Evolutionary conservation across 2,888 invertebrate genomes (phyloP), one percentile per base, ranked within the genome.

Genomic region (Noctua fimbriata): DNA sequence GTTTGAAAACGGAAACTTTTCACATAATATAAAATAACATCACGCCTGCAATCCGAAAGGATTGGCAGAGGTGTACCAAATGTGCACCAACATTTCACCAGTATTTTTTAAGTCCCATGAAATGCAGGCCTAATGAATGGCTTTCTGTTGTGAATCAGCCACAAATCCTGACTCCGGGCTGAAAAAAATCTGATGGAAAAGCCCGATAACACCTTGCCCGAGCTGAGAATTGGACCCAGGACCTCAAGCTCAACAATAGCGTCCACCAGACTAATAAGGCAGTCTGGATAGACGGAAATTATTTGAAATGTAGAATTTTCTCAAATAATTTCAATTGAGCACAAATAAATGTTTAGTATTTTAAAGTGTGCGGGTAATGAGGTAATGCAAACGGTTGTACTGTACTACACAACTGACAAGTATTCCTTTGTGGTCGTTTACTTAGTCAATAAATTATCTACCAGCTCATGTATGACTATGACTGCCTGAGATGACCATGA

Each of bases 1-100:
- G 21, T 74, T 78, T 21, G 21, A 47, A 76, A 76, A 69, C 21
- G 55, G 73, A 85, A 73, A 83, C 21, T 79, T 86, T 69, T n/a
- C 49, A 65, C 18, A 63, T 28, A 18, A 55, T n/a, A 55, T 12
- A 55, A 28, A 6, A 14, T 28, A 28, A 18, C 32, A 65, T 21
- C 63, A 32, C 5, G 21, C 10, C 14, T 65, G 4, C 21, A 44
- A 44, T 44, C 10, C 5, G 10, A 63, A 63, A 63, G 18, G 60
- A 2, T 14, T 58, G 58, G n/a, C 58, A 58, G 58, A 58, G n/a
- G 1, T 58, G 2, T 60, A 36, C 32, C 18, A 63, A 63, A 0
- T 28, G 14, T 58, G 7, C 24, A n/a, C 12, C n/a, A 1, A n/a
- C n/a, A 14, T n/a, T 14, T 58, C 0, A n/a, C n/a, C 4, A n/a